These are phyloP conservation scores for Unio delphinus DNA, from an alignment of 2,888 invertebrate genomes.

Conservation along the genomic window DNA sequence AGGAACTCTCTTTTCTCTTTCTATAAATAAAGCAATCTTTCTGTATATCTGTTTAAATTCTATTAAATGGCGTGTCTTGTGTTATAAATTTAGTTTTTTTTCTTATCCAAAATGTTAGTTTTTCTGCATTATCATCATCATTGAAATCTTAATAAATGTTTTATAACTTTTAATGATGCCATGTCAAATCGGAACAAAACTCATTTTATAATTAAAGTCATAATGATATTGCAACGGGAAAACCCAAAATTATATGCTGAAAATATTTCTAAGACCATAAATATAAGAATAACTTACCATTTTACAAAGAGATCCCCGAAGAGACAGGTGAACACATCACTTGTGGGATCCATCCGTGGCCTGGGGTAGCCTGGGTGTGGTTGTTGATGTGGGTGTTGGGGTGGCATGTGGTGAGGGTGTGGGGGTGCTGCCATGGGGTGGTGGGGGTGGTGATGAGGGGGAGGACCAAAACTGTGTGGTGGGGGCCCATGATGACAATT, in stretches of 20 bases:
- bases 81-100: no score
- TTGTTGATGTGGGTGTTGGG: conserved; percentile 22
- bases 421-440: conserved; percentile 29
- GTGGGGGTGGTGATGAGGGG: conserved; percentile 25
- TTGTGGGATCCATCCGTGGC: conserved; percentile 58
- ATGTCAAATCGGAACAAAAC: no score
- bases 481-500: conserved; percentile 42
- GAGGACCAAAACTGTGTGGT: conserved; percentile 30
- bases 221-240: background rate
- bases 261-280: conserved; percentile 2
- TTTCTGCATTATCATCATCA: no score
- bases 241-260: conserved; percentile 6
- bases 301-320: conserved; percentile 65
- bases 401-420: conserved; percentile 23
- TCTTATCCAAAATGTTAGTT: no score
- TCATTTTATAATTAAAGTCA: no score
- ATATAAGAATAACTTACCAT: conserved; percentile 47
- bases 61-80: no score
- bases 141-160: no score
- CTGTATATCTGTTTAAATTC: no score
- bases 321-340: conserved; percentile 63
- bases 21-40: no score
- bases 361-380: conserved; percentile 30
- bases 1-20: no score
- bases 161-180: no score